Evolutionary conservation across 2,797 vertebrate species (phyloP).

Genomic region (Falco cherrug): DNA sequence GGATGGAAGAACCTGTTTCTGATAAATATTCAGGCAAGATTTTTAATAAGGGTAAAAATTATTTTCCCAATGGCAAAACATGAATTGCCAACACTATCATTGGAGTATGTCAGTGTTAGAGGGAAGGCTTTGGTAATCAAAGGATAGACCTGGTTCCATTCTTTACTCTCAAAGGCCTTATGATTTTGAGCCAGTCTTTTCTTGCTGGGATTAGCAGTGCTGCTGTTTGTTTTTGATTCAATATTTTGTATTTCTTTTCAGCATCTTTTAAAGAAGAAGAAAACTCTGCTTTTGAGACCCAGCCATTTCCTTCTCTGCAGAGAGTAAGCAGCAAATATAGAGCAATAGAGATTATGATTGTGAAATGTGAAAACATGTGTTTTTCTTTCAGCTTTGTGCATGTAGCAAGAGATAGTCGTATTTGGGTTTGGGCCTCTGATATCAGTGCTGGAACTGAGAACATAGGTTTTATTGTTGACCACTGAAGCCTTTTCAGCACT

Average conservation of each 20-base stretch:
- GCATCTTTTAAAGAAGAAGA: constrained; percentile 88
- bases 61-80: background rate
- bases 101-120: background rate
- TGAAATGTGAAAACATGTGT: background rate
- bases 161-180: background rate
- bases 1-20: background rate
- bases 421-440: background rate
- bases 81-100: background rate
- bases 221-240: background rate
- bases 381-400: background rate
- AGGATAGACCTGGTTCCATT: background rate
- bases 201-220: background rate
- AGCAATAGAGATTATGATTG: background rate
- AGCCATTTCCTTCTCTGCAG: constrained; percentile 94
- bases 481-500: background rate
- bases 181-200: background rate
- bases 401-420: fast-evolving
- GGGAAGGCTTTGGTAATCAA: background rate
- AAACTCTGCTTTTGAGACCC: constrained; percentile 86
- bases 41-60: background rate
- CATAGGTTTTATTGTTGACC: background rate
- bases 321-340: constrained; percentile 78
- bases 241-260: constrained; percentile 68
- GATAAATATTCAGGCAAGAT: background rate
- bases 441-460: background rate